phyloP scores from a whole-genome alignment of 64 coral and sea anemone genomes.

The Orbicella faveolata region DNA sequence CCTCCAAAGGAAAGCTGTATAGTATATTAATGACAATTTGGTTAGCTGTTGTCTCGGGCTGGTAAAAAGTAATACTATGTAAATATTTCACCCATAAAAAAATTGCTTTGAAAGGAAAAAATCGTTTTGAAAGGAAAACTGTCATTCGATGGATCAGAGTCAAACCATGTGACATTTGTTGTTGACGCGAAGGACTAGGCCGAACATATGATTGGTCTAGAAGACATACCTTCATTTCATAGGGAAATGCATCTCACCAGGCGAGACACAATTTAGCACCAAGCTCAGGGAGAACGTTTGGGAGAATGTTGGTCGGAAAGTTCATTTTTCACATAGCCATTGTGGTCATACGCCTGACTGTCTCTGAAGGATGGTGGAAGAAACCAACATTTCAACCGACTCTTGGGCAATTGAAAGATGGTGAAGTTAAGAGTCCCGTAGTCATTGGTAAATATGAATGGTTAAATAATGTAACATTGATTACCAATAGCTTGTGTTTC shows the following conservation, averaged over 20 bases:
- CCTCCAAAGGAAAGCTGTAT: not conserved
- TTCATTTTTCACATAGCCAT: not conserved
- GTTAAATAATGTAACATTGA: too few relatives aligned
- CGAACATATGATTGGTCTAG: not conserved
- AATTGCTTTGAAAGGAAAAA: not conserved
- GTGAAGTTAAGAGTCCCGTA: not conserved
- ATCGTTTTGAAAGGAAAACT: too few relatives aligned
- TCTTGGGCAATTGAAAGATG: not conserved
- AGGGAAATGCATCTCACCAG: not conserved
- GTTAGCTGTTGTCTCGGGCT: not conserved
- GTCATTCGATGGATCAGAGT: too few relatives aligned
- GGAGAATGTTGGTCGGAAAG: not conserved
- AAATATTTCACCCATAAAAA: not conserved
- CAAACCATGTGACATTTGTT: not conserved
- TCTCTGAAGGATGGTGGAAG: not conserved
- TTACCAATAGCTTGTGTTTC: too few relatives aligned
- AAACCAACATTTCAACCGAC: not conserved
- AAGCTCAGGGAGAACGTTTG: not conserved
- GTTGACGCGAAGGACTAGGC: not conserved
- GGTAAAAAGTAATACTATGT: not conserved
- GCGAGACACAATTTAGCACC: not conserved
- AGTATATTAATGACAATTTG: not conserved
- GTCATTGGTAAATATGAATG: not conserved
- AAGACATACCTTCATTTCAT: not conserved
- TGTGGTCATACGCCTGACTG: not conserved